A percentile compares a stretch with the other conserved stretches of the same genome.
phyloP scores from a whole-genome alignment of 2,888 invertebrate genomes.

The Alsophila aescularia region DNA sequence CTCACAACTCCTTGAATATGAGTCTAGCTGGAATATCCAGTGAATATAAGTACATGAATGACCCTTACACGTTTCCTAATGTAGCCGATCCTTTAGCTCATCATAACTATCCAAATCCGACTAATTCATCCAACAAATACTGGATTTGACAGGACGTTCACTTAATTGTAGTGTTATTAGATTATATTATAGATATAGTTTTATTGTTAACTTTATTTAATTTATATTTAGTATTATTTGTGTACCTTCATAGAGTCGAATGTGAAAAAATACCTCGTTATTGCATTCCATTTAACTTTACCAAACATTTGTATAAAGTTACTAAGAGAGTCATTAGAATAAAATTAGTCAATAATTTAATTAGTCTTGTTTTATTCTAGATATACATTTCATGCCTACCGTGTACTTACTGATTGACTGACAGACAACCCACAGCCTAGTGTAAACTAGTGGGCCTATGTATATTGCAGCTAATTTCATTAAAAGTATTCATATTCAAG shows the following conservation, averaged over 20 bases:
- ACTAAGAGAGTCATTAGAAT: constrained; percentile 74
- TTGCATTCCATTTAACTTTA: constrained; percentile 77
- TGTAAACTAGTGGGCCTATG: too few species aligned
- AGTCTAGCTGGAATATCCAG: constrained; percentile 75
- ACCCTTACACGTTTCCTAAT: constrained; percentile 78
- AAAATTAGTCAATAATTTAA: constrained; percentile 23
- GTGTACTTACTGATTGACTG: too few species aligned
- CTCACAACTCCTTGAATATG: constrained; percentile 79
- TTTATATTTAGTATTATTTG: constrained; percentile 54
- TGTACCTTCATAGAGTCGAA: constrained; percentile 48
- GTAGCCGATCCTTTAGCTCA: constrained; percentile 75
- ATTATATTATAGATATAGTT: constrained; percentile 25
- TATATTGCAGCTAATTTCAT: too few species aligned
- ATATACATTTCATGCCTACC: not conserved
- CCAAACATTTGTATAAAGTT: constrained; percentile 76
- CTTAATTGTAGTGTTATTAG: constrained; percentile 35
- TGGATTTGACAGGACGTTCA: constrained; percentile 71
- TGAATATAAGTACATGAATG: constrained; percentile 81
- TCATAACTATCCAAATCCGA: constrained; percentile 76
- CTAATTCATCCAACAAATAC: constrained; percentile 75
- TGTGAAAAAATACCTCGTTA: constrained; percentile 75
- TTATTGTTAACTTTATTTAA: constrained; percentile 57
- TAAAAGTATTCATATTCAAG: not conserved
- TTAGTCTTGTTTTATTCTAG: constrained; percentile 12
- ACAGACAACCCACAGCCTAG: too few species aligned